Base-by-base conservation (phyloP, 2,797 vertebrate species). In the Neosilurus mollespiculum region DNA sequence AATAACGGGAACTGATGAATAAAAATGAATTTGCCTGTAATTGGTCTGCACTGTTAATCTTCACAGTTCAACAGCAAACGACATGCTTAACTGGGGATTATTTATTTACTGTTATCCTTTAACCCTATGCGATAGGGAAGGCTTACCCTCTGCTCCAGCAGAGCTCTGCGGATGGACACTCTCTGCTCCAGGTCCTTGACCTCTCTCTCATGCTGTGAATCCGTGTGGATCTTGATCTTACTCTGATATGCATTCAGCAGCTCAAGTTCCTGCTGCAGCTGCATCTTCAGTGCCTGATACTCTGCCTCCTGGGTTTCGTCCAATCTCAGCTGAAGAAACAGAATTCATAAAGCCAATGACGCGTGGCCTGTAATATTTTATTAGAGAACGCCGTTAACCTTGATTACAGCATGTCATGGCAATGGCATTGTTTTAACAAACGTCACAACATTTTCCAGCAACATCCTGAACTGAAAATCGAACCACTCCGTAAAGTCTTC, bases 201-300 rank as follows among this genome's bases (percentile, higher is more conserved):
- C 91, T 97, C 96, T 6, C 96, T 89, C 84, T 97, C 97, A 0
- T 98, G 97, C 87, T 97, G 96, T 0, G 96, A 94, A 90, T 97
- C 97, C 0, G 96, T 98, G 89, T 97, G 97, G 90, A 97, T 98
- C 94, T 97, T 98, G 92, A 98, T 98, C 90, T 98, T 98, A 90
- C 97, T 98, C 94, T 98, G 97, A 89, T 98, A 98, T 76, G 97
- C 96, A 12, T 97, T 97, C 2, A 98, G 95, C 82, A 98, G 92
- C 90, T 98, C 97, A 88, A 98, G 91, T 88, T 98, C 97, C 89
- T 97, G 96, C 86, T 97, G 97, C 89, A 97, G 94, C 92, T 97
- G 97, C 94, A 97, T 96, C 69, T 96, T 93, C 86, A 98, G 92
- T 81, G 96, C 96, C 91, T 97, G 96, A 90, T 96, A 97, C 90